Base-by-base conservation (phyloP, 2,888 invertebrate genomes). In the Andrena trimmerana region DNA sequence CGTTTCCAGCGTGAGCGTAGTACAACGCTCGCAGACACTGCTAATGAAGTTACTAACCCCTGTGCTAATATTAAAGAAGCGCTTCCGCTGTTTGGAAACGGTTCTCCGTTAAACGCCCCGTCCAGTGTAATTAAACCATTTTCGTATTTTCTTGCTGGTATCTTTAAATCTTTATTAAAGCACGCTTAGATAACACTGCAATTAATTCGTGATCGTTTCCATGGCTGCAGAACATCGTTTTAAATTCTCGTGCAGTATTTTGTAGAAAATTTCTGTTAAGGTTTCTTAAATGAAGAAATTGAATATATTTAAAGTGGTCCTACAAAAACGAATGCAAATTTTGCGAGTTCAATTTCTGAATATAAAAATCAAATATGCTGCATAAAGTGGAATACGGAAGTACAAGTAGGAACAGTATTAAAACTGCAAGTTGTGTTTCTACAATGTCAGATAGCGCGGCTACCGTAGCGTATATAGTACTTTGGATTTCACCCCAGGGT, bases 21-120 rank as follows among this genome's bases (percentile, higher is more conserved):
- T 62, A 52, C 50, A 48, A 63, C 57, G 68, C 54, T 60, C 68
- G 59, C 81, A 69, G 65, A 73, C 82, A 62, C 72, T 69, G 63
- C 81, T 83, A 83, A 83, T 81, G 83, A 81, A 83, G 83, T 77
- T 83, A 81, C 81, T 81, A 76, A 77, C 83, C 83, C 77, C 81
- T 81, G 83, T 82, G 83, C 83, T 83, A 83, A 83, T 83, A 83
- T 83, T 83, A 83, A 83, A 83, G 83, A 82, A 83, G 69, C 81
- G 60, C 76, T 83, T 81, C 83, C 83, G 81, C 72, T 50, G 77
- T 81, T 81, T 68, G 72, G 68, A 60, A 73, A 77, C 68, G 57
- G 76, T 76, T 59, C 76, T 8, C 76, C 67, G 71, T 73, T 66
- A 67, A 71, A 71, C 16, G 31, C 24, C 50, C 33, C 33, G 36